Conservation (phyloP, 2,797 vertebrate species). For the Gallinago solitaria region DNA sequence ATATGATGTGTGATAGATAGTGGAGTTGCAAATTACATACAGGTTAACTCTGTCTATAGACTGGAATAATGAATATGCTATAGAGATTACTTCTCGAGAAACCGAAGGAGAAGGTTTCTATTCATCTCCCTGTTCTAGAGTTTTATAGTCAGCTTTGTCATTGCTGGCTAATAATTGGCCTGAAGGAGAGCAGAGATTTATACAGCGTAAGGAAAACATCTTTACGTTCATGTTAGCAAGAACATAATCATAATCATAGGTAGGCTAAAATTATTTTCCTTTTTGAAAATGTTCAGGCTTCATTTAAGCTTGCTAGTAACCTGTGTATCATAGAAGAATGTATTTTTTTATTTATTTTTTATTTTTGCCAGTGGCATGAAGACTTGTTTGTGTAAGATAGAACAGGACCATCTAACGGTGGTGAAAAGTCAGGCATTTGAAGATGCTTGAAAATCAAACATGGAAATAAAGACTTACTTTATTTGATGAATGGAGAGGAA, state of each 20-base stretch:
- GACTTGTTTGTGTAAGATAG: neutral
- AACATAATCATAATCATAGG: neutral
- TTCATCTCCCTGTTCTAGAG: neutral
- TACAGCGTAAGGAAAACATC: neutral
- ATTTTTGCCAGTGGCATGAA: neutral
- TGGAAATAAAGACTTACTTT: neutral
- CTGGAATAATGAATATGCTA: neutral
- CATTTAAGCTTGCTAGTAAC: neutral
- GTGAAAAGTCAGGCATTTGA: neutral
- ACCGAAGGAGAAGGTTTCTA: neutral
- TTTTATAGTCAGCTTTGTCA: neutral
- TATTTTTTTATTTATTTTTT: neutral
- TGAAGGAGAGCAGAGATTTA: neutral
- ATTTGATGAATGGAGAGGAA: neutral
- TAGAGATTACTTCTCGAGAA: neutral
- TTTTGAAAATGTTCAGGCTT: neutral
- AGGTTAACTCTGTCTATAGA: neutral
- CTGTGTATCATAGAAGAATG: neutral
- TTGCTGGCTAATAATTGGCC: neutral
- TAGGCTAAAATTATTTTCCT: neutral
- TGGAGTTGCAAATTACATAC: neutral
- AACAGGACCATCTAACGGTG: neutral
- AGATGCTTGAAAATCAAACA: neutral
- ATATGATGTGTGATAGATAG: neutral
- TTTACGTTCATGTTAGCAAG: neutral